Evolutionary conservation across 1,140 invertebrate genomes (phyloP), one percentile per base, ranked within the genome.

Genomic region (Sarcophaga peregrina): DNA sequence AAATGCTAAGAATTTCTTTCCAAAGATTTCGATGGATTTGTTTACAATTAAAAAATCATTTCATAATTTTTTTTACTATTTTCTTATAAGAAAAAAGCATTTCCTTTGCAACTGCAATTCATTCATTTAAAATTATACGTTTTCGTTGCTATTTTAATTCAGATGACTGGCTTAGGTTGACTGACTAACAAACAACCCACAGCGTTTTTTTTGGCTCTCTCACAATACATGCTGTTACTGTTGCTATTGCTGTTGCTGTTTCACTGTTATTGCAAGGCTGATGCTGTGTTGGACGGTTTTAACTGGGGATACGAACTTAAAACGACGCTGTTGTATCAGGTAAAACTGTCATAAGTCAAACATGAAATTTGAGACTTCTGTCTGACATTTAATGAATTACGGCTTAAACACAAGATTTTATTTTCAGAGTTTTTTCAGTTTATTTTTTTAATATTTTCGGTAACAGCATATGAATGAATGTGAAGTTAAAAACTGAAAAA

Each of bases 321-420:
- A 58, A 58, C 54, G 54, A 58, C 13, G 15, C 3, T 58, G 54
- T 58, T 58, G 54, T 58, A 80, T 80, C 78, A 80, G 78, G 78
- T 80, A 58, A 54, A 82, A 74, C 81, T 82, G 68, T 82, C 81
- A 82, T 82, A 82, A 82, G 81, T 82, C 81, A 82, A 82, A 82
- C 72, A 74, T 82, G 81, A 82, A 82, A 82, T 82, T 50, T 72
- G 81, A 82, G 50, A 82, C 81, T 82, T 74, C 81, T 81, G 80
- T 81, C 80, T 81, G 80, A 81, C 80, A 82, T 50, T 82, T 72
- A 58, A 72, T 82, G 68, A 73, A 82, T 82, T 82, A 82, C 58
- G 81, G 62, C 52, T 82, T 72, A 73, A 73, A 73, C n/a, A 62
- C 58, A 62, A 68, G 20, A 25, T 20, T 68, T 8, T n/a, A n/a